Conservation (phyloP, 2,888 invertebrate genomes). For the Eustalomyia histrio region DNA sequence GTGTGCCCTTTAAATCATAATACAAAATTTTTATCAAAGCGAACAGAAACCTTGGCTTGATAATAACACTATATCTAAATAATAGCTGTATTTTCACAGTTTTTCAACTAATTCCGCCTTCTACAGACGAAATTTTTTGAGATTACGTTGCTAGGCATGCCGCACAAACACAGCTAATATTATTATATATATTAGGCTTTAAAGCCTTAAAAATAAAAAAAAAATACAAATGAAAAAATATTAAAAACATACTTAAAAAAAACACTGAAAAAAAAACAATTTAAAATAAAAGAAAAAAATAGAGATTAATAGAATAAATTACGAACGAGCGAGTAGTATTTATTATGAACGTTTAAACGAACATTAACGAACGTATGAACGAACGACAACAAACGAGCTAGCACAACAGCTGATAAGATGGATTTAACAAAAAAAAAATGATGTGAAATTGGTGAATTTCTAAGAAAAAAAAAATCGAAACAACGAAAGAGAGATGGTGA, state of each 20-base stretch:
- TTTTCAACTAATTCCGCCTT: too few relatives aligned
- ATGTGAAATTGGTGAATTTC: constrained; percentile 21
- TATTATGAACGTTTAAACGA: constrained; percentile 51
- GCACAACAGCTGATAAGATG: constrained; percentile 53
- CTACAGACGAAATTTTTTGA: too few relatives aligned
- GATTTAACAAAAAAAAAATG: constrained; percentile 9
- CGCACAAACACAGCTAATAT: too few relatives aligned
- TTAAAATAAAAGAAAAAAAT: constrained; percentile 11
- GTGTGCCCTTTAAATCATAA: too few relatives aligned
- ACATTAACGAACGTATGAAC: constrained; percentile 58
- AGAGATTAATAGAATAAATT: constrained; percentile 14
- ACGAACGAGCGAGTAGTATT: constrained; percentile 34
- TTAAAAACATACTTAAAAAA: not conserved
- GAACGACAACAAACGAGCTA: constrained; percentile 57
- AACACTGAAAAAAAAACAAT: constrained; percentile 9
- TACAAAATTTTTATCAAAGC: too few relatives aligned
- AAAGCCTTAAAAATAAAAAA: too few relatives aligned
- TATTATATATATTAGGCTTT: too few relatives aligned
- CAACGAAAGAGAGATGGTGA: constrained; percentile 24
- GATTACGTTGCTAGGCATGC: too few relatives aligned
- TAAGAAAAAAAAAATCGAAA: constrained; percentile 5
- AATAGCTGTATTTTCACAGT: too few relatives aligned
- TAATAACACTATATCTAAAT: too few relatives aligned
- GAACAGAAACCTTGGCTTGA: too few relatives aligned
- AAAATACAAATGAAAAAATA: too few relatives aligned